A percentile compares a stretch with the other conserved stretches of the same genome.
Evolutionary conservation across 2,113 vertebrate genomes (phyloP).

Genomic region (Eudyptes chrysolophus): DNA sequence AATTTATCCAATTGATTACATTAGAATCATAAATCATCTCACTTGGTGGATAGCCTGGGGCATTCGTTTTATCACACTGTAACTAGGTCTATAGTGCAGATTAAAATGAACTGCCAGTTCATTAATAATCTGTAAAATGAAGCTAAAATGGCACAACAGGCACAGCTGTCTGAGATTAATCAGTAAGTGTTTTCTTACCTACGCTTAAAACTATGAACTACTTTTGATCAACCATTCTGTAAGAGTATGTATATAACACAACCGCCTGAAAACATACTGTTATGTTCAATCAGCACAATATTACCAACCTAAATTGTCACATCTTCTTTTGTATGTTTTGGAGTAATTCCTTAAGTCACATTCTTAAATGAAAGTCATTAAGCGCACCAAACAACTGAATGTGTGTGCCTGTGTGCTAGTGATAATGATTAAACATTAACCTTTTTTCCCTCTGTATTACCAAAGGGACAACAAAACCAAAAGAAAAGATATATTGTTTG

Average conservation of each 20-base stretch:
- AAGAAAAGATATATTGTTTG: neutral
- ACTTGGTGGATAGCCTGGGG: neutral
- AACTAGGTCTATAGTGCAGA: neutral
- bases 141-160: neutral
- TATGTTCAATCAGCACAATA: neutral
- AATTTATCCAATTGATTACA: neutral
- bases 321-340: neutral
- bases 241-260: neutral
- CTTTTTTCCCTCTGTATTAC: neutral
- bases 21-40: neutral
- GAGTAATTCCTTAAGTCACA: neutral
- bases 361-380: neutral
- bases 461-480: neutral
- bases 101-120: neutral
- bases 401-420: neutral
- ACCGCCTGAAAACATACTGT: neutral
- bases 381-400: fast-evolving
- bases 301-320: neutral
- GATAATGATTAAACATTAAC: neutral
- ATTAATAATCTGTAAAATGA: neutral
- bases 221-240: neutral
- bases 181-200: neutral
- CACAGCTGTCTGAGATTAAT: neutral
- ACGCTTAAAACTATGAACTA: neutral
- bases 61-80: neutral